Conservation (phyloP, 2,113 vertebrate genomes). For the Manacus vitellinus region DNA sequence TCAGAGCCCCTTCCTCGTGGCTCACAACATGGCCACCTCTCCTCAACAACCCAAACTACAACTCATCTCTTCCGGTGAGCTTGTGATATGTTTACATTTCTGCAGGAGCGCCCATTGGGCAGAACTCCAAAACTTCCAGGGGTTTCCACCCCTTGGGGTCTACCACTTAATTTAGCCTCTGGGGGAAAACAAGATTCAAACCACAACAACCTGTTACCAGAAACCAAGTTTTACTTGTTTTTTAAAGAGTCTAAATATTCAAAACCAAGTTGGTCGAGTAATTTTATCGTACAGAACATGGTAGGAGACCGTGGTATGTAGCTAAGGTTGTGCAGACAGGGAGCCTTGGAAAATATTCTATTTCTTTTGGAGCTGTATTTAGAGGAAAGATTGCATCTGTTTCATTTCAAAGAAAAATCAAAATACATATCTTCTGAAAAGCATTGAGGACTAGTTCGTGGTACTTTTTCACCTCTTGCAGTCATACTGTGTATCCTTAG, state of each 20-base stretch:
- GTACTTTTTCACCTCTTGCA: not conserved
- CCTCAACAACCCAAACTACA: too few species aligned
- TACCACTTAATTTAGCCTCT: too few species aligned
- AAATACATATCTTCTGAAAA: not conserved
- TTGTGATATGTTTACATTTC: too few species aligned
- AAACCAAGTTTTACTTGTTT: not conserved
- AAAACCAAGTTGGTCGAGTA: not conserved
- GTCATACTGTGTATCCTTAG: not conserved
- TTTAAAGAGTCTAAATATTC: not conserved
- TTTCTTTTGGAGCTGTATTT: not conserved
- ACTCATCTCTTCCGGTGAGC: too few species aligned
- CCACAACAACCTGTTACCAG: too few species aligned
- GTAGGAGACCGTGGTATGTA: not conserved
- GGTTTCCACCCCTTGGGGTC: too few species aligned
- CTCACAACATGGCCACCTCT: too few species aligned
- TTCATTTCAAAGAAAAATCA: not conserved
- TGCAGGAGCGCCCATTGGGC: too few species aligned
- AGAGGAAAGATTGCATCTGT: not conserved
- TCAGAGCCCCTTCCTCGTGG: too few species aligned
- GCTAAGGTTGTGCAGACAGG: not conserved
- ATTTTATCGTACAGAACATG: not conserved
- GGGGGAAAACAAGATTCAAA: too few species aligned
- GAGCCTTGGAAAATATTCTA: not conserved
- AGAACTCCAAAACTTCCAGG: too few species aligned
- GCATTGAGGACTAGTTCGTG: not conserved